A percentile compares a stretch with the other conserved stretches of the same genome.
These are phyloP conservation scores for Ridgeia piscesae DNA, from an alignment of 1,140 invertebrate species.

Conservation along the genomic window DNA sequence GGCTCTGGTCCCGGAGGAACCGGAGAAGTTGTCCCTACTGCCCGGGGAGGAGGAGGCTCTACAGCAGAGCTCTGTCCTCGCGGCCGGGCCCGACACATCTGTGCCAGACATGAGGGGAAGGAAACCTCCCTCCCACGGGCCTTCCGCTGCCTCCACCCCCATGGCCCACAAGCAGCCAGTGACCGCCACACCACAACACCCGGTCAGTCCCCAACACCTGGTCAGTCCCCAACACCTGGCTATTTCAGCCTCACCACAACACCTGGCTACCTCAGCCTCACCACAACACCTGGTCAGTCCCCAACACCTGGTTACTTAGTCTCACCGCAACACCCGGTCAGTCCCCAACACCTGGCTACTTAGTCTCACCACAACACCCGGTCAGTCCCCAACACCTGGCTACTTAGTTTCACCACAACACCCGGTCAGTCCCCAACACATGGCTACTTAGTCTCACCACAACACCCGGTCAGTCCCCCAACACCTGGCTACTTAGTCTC, in stretches of 20 bases:
- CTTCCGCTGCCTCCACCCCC: conserved; percentile 48
- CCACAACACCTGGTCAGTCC: too few species aligned
- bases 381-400: neutral
- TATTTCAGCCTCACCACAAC: too few species aligned
- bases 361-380: neutral
- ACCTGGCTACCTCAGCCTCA: too few species aligned
- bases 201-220: neutral
- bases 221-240: too few species aligned
- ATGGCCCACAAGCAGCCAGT: conserved; percentile 29
- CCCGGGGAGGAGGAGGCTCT: conserved; percentile 29
- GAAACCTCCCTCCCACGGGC: conserved; percentile 31
- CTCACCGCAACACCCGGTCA: too few species aligned
- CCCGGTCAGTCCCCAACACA: too few species aligned
- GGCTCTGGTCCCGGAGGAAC: neutral
- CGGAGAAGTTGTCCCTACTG: conserved; percentile 22
- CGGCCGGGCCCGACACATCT: conserved; percentile 9
- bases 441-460: too few species aligned
- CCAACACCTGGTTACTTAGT: too few species aligned
- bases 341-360: neutral
- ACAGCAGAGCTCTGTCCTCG: conserved; percentile 1
- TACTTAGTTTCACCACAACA: too few species aligned
- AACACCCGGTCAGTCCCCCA: too few species aligned
- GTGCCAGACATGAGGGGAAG: conserved; percentile 23
- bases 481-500: too few species aligned
- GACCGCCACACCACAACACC: neutral